phyloP scores from a whole-genome alignment of 2,888 invertebrate species.

The Pomacea canaliculata region DNA sequence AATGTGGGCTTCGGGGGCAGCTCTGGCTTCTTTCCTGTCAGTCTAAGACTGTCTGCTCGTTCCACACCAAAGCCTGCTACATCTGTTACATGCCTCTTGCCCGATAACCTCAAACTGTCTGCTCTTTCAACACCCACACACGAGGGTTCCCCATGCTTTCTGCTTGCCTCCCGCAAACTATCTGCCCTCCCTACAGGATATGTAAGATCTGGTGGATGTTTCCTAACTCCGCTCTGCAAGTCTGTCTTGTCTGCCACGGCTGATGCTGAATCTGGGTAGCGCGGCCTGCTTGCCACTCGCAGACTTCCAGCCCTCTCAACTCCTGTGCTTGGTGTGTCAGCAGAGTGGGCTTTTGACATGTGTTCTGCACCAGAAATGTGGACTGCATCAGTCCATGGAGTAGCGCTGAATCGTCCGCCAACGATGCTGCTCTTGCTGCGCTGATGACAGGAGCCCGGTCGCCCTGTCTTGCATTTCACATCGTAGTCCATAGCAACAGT shows the following conservation, averaged over 20 bases:
- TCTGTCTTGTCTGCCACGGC: not conserved
- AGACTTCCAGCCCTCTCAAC: not conserved
- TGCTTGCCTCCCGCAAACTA: slow-evolving; percentile 10
- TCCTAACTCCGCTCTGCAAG: slow-evolving; percentile 9
- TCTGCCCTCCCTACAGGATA: slow-evolving; percentile 8
- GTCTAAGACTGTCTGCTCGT: slow-evolving; percentile 20
- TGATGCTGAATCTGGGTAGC: not conserved
- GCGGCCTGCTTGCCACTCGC: not conserved
- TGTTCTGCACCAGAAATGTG: not conserved
- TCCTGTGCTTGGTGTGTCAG: not conserved
- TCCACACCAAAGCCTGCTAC: slow-evolving; percentile 26
- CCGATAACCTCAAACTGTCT: slow-evolving; percentile 9
- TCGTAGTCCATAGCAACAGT: no score
- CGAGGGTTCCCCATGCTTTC: not conserved
- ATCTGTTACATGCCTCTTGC: not conserved
- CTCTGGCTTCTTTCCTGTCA: slow-evolving; percentile 40
- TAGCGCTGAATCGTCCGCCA: no score
- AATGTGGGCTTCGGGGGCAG: slow-evolving; percentile 56
- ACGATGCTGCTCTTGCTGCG: no score
- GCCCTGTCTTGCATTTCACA: no score
- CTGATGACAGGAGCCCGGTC: no score
- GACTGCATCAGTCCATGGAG: no score
- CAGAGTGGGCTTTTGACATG: not conserved
- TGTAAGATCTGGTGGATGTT: slow-evolving; percentile 4
- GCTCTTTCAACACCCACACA: slow-evolving; percentile 5